These are phyloP conservation scores for Aldrovandia affinis DNA, from an alignment of 2,797 vertebrate species.

Conservation along the genomic window DNA sequence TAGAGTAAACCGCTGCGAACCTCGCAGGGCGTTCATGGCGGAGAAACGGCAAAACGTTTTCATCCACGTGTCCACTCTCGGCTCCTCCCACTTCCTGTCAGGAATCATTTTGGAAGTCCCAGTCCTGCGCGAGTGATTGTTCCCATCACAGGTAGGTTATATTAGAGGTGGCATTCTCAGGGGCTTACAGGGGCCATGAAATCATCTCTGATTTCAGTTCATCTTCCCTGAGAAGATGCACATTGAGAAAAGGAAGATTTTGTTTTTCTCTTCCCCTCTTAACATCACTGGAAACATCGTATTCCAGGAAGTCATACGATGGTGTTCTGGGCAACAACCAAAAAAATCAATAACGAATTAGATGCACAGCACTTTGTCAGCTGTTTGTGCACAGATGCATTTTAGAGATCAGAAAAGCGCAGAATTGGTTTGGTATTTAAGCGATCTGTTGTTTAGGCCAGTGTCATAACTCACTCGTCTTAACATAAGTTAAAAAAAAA, in stretches of 20 bases:
- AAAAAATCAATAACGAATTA: constrained; percentile 25
- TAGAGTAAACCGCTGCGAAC: too few species aligned
- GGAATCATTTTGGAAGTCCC: too few species aligned
- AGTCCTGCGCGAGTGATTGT: too few species aligned
- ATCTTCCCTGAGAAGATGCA: neutral
- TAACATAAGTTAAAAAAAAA: too few species aligned
- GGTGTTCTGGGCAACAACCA: constrained; percentile 24
- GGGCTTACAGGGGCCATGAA: neutral
- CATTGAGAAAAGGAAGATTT: neutral
- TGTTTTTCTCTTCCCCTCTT: constrained; percentile 18
- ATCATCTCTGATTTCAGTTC: neutral
- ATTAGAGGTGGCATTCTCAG: too few species aligned
- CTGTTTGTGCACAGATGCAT: constrained; percentile 12
- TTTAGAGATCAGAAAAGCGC: constrained; percentile 11
- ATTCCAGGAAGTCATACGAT: constrained; percentile 42
- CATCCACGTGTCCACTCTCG: neutral
- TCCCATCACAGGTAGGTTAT: too few species aligned
- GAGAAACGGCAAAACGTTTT: neutral
- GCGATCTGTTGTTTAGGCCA: constrained; percentile 5
- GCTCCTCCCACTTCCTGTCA: too few species aligned
- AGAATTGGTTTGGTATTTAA: constrained; percentile 7
- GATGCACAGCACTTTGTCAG: constrained; percentile 29
- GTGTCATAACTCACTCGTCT: neutral
- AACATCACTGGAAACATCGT: constrained; percentile 38
- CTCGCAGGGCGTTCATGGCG: too few species aligned